Conservation (phyloP, 2,113 vertebrate species). For the Sporophila hypoxantha region DNA sequence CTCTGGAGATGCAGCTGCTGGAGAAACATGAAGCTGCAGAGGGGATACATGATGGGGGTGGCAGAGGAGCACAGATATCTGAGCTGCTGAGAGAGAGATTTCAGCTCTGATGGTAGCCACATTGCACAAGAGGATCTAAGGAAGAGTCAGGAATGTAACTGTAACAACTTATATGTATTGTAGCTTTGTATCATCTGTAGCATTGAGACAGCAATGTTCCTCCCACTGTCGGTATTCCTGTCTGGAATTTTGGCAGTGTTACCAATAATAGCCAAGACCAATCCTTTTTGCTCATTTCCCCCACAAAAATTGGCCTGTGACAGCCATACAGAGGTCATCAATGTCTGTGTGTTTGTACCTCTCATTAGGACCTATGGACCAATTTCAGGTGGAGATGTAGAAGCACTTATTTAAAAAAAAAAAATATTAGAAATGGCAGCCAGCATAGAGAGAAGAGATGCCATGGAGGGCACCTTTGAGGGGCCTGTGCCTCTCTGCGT, state of each 20-base stretch:
- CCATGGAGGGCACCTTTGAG: not conserved
- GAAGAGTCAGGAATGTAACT: not conserved
- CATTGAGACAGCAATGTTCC: not conserved
- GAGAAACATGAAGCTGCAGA: not conserved
- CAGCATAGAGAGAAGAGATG: not conserved
- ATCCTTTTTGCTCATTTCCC: not conserved
- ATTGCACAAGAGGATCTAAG: not conserved
- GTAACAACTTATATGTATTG: accelerated
- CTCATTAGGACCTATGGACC: not conserved
- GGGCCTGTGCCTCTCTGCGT: not conserved
- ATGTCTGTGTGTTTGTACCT: not conserved
- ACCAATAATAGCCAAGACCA: not conserved
- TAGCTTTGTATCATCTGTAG: not conserved
- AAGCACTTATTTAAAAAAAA: not conserved
- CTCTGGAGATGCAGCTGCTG: not conserved
- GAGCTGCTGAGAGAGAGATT: not conserved
- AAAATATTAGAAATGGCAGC: not conserved
- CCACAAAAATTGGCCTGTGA: not conserved
- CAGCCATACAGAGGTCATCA: not conserved
- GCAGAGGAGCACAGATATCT: not conserved
- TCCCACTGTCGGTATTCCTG: not conserved
- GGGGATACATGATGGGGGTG: not conserved
- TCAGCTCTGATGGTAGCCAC: not conserved
- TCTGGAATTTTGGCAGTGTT: not conserved
- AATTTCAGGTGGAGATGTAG: not conserved